Evolutionary conservation across 2,888 invertebrate species (phyloP), one percentile per base, ranked within the genome.

Genomic region (Pyrrhosoma nymphula): DNA sequence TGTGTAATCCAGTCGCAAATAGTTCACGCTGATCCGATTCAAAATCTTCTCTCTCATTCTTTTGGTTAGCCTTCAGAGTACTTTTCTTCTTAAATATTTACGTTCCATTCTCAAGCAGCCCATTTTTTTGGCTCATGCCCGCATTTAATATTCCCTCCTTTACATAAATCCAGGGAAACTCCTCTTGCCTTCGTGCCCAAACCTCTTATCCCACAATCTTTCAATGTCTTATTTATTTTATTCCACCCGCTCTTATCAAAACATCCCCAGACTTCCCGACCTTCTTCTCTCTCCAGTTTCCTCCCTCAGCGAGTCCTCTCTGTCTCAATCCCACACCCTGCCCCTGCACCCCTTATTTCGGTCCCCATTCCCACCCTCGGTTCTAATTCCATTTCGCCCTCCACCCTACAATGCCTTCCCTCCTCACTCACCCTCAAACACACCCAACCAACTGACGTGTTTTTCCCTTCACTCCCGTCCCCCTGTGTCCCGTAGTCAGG

Each of bases 241-340:
- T 93, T 63, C 39, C 91, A 39, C 56, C 63, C 91, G 20, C 47
- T 63, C 93, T 93, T 47, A 93, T 75, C 93, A 93, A 69, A 93
- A 93, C 47, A 69, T 75, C 69, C 39, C 75, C 93, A 91, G 91
- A 63, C 69, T 69, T 39, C n/a, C 60, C 20, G 18, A 60, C 60
- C n/a, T 89, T 56, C 47, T 93, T 39, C 39, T 4, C 47, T 35
- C 55, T 90, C 18, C 60, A 35, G 90, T 56, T 30, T 60, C 56
- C 60, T 30, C 90, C 56, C 90, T 47, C 8, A 12, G 26, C 69
- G 47, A 47, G 47, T 47, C 8, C 47, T 47, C 8, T 47, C 16
- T 1, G n/a, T n/a, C 69, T 4, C 69, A 6, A 14, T 39, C 39
- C 63, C 56, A 63, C 26, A 39, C 88, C 16, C 23, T 47, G 47